Evolutionary conservation across 2,113 vertebrate species (phyloP).

Genomic region (Narcine bancroftii): DNA sequence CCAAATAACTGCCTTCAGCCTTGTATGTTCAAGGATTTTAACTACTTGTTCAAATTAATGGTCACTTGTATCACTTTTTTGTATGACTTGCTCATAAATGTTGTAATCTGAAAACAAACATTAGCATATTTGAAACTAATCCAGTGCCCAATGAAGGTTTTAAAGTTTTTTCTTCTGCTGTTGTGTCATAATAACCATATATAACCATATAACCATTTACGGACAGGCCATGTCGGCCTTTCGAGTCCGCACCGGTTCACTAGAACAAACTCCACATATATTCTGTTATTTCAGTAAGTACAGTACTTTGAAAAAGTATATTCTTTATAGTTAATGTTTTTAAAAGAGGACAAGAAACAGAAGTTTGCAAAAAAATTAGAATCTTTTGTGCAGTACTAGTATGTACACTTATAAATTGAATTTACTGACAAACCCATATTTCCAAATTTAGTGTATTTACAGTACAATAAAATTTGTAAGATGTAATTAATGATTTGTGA

Average conservation of each 20-base stretch:
- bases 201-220: no score
- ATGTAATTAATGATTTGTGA: background rate
- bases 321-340: background rate
- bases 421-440: background rate
- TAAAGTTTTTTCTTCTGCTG: no score
- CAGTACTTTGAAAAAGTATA: background rate
- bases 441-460: background rate
- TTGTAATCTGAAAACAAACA: background rate
- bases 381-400: background rate
- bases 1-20: background rate
- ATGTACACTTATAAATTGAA: background rate
- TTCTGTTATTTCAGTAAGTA: background rate
- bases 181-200: no score
- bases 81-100: background rate
- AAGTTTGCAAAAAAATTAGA: background rate
- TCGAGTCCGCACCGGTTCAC: no score
- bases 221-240: no score
- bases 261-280: no score
- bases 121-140: conserved; percentile 1
- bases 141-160: background rate
- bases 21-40: conserved; percentile 17
- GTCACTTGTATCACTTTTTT: background rate
- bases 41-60: background rate
- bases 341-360: background rate
- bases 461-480: background rate